Base-by-base conservation (phyloP, 2,888 invertebrate genomes). In the Cotesia congregata region DNA sequence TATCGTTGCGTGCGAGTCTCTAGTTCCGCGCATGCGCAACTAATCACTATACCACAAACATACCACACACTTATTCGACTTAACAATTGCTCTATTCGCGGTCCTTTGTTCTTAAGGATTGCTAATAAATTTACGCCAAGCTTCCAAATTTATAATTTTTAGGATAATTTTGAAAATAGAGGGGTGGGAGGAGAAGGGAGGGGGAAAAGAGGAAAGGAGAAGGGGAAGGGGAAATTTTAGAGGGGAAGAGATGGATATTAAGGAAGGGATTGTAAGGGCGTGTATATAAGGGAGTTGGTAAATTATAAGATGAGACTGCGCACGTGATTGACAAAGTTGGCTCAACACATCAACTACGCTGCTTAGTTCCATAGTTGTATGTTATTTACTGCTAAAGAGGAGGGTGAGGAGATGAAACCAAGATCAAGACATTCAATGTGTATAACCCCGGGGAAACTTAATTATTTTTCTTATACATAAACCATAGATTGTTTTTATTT, bases 51-150 rank as follows among this genome's bases (percentile, higher is more conserved):
- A 50, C 50, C 50, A 50, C 50, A 50, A 30, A 50, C 50, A 50
- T 7, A 7, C 50, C 50, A 71, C 75, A 62, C 72, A 72, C 71
- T 77, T 76, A 78, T 77, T 75, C 74, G 75, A 75, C 74, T 75
- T 71, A 77, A 73, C 75, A 74, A 77, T 71, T 59, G 69, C 61
- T 38, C 20, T 38, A 64, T 40, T 67, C 74, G 41, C 15, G 67
- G 67, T 17, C 61, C 71, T 72, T 72, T 72, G 71, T 72, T 65
- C 76, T 72, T 65, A 72, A 67, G 76, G 74, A 76, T 80, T 79
- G 77, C 74, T 77, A 60, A 72, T 72, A 72, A 72, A 72, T 72
- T 61, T 39, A 40, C 20, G 30, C 40, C 70, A 70, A 59, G 62
- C 9, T 72, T 61, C 40, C 70, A 70, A 59, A 72, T 17, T 72